These are phyloP conservation scores for Chloroceryle aenea DNA, from an alignment of 2,113 vertebrate species.

Conservation along the genomic window DNA sequence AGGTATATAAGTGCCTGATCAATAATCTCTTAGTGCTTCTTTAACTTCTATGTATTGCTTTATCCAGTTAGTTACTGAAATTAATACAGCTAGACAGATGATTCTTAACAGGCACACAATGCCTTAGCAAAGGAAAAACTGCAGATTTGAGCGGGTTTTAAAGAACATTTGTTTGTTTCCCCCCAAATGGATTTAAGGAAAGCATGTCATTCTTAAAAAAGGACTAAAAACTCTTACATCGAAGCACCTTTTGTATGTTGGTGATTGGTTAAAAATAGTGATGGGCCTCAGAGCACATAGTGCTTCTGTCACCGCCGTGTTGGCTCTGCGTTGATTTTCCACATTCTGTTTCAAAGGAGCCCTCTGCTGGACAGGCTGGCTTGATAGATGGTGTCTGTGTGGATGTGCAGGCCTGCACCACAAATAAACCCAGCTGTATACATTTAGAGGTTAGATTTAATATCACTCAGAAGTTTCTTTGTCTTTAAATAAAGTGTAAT, in stretches of 20 bases:
- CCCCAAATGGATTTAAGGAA: neutral
- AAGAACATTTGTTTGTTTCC: neutral
- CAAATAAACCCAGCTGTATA: neutral
- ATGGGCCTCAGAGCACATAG: neutral
- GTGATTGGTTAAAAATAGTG: conserved; percentile 29
- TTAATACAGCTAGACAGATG: neutral
- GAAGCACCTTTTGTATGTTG: neutral
- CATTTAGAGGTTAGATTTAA: neutral
- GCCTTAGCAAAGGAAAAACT: neutral
- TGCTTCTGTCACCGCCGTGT: conserved; percentile 33
- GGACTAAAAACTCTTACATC: neutral
- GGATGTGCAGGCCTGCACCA: neutral
- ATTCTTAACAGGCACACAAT: neutral
- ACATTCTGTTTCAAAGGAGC: conserved; percentile 82
- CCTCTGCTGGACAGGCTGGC: conserved; percentile 80
- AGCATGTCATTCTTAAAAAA: neutral
- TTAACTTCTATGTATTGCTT: neutral
- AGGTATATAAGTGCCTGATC: neutral
- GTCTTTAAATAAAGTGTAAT: conserved; percentile 5
- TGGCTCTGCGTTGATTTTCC: conserved; percentile 67
- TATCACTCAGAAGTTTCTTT: conserved; percentile 34
- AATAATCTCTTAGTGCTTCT: neutral
- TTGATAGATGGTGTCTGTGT: neutral
- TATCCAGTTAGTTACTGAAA: neutral
- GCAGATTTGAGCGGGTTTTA: neutral